Base-by-base conservation (phyloP, 2,888 invertebrate species). In the Drosophila subsilvestris region DNA sequence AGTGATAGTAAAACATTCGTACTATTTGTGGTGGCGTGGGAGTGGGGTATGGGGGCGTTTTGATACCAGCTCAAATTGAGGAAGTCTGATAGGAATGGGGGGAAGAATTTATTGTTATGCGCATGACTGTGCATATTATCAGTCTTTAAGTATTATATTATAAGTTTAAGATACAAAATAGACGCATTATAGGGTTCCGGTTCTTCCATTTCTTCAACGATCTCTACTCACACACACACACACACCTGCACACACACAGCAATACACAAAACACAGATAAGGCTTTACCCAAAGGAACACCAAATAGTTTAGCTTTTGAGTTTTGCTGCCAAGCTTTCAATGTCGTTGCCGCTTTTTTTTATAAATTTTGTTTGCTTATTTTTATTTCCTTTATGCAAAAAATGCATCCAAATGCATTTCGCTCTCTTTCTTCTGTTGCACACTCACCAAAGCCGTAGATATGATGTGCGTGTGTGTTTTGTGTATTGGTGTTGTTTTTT, bases 201-300 rank as follows among this genome's bases (percentile, higher is more conserved):
- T n/a, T 14, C 14, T 14, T 14, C 37, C 37, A 37, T 37, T 14
- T 2, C 37, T 14, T 5, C 32, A 32, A 10, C 3, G 10, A 29
- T 29, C 29, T 29, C 29, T 12, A 1, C 6, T 14, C 47, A 47
- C 18, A 59, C 37, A 47, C 56, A 29, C 51, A 65, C 45, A 53
- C 25, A 45, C 49, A 65, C 53, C 59, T 53, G 18, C 44, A 54
- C 49, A 53, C 20, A 44, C 42, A n/a, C 65, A 45, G 73, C 73
- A 47, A 72, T 63, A 65, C 42, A 25, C 12, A 67, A 67, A 3
- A 48, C 55, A 66, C 65, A 43, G 42, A 47, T 27, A 42, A 43
- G 14, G 32, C 32, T 32, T 12, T 12, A 12, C 32, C 32, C 10
- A 3, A 51, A 14, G 43, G 14, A 53, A 50, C 49, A 50, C 42